These are phyloP conservation scores for Odontocolon sp. DNA, from an alignment of 2,888 invertebrate genomes.

Conservation along the genomic window DNA sequence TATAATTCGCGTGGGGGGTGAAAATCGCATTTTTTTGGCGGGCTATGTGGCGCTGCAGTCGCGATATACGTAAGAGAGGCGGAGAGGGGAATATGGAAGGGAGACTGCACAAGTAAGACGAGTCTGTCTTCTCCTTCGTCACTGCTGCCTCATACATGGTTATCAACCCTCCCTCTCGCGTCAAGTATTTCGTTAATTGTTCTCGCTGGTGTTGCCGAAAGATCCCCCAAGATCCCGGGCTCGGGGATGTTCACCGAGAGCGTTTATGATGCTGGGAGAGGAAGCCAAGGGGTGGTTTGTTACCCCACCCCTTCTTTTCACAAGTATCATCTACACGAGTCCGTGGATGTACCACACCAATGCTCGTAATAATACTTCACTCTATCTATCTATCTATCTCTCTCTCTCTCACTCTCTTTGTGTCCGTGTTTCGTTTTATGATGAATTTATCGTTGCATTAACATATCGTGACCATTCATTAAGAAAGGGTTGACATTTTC, in stretches of 20 bases:
- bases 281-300: constrained; percentile 6
- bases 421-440: not conserved
- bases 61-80: constrained; percentile 52
- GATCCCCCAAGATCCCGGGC: not conserved
- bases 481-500: not conserved
- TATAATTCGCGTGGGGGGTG: constrained; percentile 78
- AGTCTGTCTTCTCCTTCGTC: not conserved
- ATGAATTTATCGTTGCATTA: constrained; percentile 2
- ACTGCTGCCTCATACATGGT: not conserved
- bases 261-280: not conserved
- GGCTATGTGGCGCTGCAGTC: constrained; percentile 76
- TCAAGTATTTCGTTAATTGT: constrained; percentile 23
- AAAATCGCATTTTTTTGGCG: constrained; percentile 79
- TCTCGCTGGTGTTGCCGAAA: not conserved
- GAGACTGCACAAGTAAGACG: no score
- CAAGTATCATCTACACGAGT: constrained; percentile 20
- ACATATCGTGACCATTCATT: constrained; percentile 14
- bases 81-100: constrained; percentile 21
- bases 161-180: not conserved
- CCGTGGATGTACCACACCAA: not conserved
- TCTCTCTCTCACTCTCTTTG: no score
- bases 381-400: no score
- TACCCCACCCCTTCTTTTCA: constrained; percentile 12
- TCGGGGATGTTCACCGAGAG: not conserved
- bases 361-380: no score